These are phyloP conservation scores for Astatoreochromis straeleni DNA, from an alignment of 2,113 vertebrate species.

Conservation along the genomic window DNA sequence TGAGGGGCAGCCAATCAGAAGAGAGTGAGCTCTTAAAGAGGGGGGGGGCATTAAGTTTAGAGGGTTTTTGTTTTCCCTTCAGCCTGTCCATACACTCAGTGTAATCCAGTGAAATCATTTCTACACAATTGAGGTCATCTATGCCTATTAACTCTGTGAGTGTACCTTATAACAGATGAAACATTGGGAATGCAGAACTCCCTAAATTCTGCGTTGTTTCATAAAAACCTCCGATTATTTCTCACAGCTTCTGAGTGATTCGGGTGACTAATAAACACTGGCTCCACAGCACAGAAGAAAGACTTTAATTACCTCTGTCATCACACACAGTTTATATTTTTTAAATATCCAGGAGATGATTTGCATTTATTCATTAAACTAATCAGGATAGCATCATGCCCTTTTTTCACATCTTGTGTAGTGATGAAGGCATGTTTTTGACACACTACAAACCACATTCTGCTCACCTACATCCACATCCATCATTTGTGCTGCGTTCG, in stretches of 20 bases:
- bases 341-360: neutral
- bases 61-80: neutral
- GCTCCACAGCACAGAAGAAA: neutral
- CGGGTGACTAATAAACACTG: neutral
- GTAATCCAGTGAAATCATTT: neutral
- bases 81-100: neutral
- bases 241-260: neutral
- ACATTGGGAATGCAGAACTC: neutral
- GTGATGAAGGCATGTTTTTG: neutral
- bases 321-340: neutral
- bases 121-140: neutral
- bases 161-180: neutral
- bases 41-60: neutral
- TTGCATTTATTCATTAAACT: neutral
- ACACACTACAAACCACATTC: neutral
- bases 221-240: neutral
- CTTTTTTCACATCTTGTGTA: neutral
- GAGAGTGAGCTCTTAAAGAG: neutral
- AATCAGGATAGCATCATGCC: neutral
- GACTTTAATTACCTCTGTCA: neutral
- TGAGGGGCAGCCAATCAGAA: neutral
- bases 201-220: neutral
- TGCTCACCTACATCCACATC: neutral
- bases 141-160: neutral
- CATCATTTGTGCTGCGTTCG: neutral